These are phyloP conservation scores for Lapara coniferarum DNA, from an alignment of 2,888 invertebrate genomes.

Conservation along the genomic window DNA sequence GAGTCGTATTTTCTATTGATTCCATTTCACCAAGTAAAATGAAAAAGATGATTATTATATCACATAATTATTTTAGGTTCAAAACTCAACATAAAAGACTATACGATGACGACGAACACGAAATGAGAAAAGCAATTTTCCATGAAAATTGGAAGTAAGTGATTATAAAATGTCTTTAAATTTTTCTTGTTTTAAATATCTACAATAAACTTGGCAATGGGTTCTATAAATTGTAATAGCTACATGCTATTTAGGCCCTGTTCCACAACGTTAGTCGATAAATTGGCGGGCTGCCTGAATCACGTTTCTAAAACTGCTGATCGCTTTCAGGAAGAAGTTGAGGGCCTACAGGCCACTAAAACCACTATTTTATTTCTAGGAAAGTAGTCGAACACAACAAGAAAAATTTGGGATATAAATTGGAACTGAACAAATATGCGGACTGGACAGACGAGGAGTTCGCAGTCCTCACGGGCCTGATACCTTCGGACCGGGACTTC, in stretches of 20 bases:
- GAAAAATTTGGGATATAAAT: conserved; percentile 49
- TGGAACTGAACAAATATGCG: conserved; percentile 55
- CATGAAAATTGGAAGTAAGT: conserved; percentile 54
- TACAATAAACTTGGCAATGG: too few relatives aligned
- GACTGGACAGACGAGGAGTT: conserved; percentile 50
- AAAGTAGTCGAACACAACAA: conserved; percentile 48
- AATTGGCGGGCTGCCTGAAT: too few relatives aligned
- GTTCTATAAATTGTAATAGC: too few relatives aligned
- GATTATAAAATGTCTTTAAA: not conserved
- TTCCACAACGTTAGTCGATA: too few relatives aligned
- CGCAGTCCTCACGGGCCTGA: conserved; percentile 40
- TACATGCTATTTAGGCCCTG: too few relatives aligned
- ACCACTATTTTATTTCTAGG: not conserved
- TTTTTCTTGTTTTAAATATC: not conserved
- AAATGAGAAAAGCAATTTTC: conserved; percentile 51
- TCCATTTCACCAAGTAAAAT: not conserved
- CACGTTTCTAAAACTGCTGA: too few relatives aligned
- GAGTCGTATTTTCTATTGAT: not conserved
- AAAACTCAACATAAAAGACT: conserved; percentile 48
- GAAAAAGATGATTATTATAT: not conserved
- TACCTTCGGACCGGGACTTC: conserved; percentile 32
- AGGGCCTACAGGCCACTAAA: too few relatives aligned
- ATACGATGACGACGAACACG: conserved; percentile 47
- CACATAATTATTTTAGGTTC: conserved; percentile 39
- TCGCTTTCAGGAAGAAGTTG: too few relatives aligned